Conservation (phyloP, 2,888 invertebrate species). For the Hydrotaea diabolus region DNA sequence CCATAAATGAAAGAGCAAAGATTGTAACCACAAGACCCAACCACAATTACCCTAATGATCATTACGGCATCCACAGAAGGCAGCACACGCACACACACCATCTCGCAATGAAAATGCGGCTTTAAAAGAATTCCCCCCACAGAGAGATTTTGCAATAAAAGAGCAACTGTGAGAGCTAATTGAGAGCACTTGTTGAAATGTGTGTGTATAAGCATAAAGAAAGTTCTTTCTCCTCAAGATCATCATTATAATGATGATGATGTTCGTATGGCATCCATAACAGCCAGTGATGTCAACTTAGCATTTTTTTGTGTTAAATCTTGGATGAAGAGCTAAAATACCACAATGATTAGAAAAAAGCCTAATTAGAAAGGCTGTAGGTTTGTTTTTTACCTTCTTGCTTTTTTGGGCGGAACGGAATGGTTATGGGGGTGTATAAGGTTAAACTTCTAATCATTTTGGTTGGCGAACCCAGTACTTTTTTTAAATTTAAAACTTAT, state of each 20-base stretch:
- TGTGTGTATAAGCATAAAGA: constrained; percentile 10
- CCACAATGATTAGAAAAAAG: not conserved
- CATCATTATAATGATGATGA: not conserved
- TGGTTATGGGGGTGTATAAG: too few relatives aligned
- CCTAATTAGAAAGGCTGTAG: too few relatives aligned
- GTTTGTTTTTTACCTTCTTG: too few relatives aligned
- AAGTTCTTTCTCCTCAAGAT: constrained; percentile 13
- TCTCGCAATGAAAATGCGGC: not conserved
- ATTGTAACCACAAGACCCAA: constrained; percentile 56
- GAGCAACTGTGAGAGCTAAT: not conserved
- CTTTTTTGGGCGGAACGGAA: too few relatives aligned
- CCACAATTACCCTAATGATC: constrained; percentile 51
- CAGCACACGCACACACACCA: not conserved
- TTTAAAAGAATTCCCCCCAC: too few relatives aligned
- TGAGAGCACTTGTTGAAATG: not conserved
- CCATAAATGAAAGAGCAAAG: constrained; percentile 7
- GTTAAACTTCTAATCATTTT: too few relatives aligned
- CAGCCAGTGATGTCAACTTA: not conserved
- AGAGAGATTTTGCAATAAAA: not conserved
- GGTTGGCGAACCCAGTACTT: too few relatives aligned
- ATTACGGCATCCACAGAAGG: constrained; percentile 21
- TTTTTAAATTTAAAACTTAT: too few relatives aligned
- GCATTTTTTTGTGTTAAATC: not conserved
- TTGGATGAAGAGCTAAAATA: not conserved
- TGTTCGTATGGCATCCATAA: not conserved